Percentiles rank a stretch among this genome's conserved stretches.
Conservation (phyloP, 2,113 vertebrate genomes). For the Atrichornis clamosus region DNA sequence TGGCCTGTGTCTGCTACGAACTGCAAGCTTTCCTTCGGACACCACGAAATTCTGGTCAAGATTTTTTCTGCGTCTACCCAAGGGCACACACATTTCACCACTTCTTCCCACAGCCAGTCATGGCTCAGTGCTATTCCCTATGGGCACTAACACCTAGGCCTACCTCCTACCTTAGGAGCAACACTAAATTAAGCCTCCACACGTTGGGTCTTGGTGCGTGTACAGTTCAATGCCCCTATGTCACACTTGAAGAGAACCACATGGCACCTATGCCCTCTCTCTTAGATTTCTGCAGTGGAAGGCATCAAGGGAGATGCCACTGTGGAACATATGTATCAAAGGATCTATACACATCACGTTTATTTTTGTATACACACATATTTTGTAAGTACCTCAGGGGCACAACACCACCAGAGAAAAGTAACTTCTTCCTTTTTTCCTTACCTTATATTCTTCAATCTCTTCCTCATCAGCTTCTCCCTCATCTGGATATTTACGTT, state of each 20-base stretch:
- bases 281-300: neutral
- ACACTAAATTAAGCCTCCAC: neutral
- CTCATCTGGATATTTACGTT: conserved; percentile 84
- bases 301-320: neutral
- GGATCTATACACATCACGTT: fast-evolving
- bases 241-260: neutral
- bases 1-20: neutral
- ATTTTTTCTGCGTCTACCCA: neutral
- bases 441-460: conserved; percentile 91
- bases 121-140: neutral
- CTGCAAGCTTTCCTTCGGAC: neutral
- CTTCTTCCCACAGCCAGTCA: neutral
- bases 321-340: neutral
- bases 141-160: too few species aligned
- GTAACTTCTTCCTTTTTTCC: neutral
- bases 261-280: fast-evolving
- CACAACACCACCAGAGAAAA: neutral
- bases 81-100: neutral
- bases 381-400: neutral
- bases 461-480: conserved; percentile 91
- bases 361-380: neutral
- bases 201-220: fast-evolving
- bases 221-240: fast-evolving
- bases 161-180: neutral
- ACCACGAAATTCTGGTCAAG: neutral